phyloP scores from a whole-genome alignment of 1,140 invertebrate genomes.

The Mizuhopecten yessoensis region DNA sequence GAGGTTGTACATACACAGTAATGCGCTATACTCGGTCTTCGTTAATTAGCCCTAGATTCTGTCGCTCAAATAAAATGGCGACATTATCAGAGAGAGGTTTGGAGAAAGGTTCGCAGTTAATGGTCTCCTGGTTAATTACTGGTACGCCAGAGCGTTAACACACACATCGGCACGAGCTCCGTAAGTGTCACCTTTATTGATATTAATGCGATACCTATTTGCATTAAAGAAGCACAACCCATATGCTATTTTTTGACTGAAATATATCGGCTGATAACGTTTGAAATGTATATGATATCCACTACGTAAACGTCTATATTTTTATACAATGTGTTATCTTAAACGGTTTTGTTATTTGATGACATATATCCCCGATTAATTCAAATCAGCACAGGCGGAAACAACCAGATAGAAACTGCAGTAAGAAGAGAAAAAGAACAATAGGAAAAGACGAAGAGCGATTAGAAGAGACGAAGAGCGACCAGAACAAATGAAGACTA shows the following conservation, averaged over 20 bases:
- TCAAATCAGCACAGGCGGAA: no score
- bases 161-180: neutral
- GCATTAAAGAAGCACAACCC: neutral
- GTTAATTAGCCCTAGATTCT: slow-evolving; percentile 29
- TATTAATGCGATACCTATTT: slow-evolving; percentile 28
- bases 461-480: no score
- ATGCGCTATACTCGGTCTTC: neutral
- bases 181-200: neutral
- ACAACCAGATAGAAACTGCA: no score
- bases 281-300: neutral
- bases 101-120: slow-evolving; percentile 32
- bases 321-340: no score
- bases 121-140: slow-evolving; percentile 33
- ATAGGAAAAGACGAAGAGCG: no score
- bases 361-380: no score
- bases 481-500: no score
- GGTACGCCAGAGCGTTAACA: slow-evolving; percentile 13
- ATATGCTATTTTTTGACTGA: neutral
- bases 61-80: slow-evolving; percentile 37
- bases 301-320: no score
- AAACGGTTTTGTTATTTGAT: no score
- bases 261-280: neutral
- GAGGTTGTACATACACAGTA: slow-evolving; percentile 31
- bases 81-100: slow-evolving; percentile 27
- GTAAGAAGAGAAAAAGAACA: no score